Evolutionary conservation across 2,113 vertebrate genomes (phyloP), one percentile per base, ranked within the genome.

Genomic region (Toxotes jaculatrix): DNA sequence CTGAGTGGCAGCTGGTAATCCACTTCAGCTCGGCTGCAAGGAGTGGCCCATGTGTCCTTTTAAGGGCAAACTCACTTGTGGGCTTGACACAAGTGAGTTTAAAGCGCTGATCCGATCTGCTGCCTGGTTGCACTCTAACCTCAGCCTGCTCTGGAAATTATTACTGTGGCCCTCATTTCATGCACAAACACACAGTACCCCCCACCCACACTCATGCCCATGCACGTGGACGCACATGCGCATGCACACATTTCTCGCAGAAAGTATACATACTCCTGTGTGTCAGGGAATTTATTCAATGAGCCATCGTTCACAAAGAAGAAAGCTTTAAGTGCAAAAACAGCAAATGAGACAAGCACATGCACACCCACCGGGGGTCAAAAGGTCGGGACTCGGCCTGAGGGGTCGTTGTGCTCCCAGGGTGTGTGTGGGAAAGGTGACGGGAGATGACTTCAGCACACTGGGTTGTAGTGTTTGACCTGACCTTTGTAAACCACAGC

Each of bases 41-140:
- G 72, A 84, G 87, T 80, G 61, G 88, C 87, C 66, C 13, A 1
- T 80, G 1, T 87, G 71, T 80, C 94, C 93, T 88, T 93, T 91
- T 93, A 93, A 84, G 94, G 93, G 19, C 80, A 94, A 87, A 91
- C 83, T 75, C 74, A 75, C 80, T 89, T 78, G 82, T 79, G 69
- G 62, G 77, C 72, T 79, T 74, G 67, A 90, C 82, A 83, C 47
- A 60, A 88, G 79, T 81, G 76, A 66, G 77, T 89, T 79, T 73
- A 77, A 90, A 74, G 85, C 85, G 42, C 87, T 89, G 87, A 91
- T 89, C 88, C 47, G 56, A 89, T 92, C 83, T 75, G 82, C 87
- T 79, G 83, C 88, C 83, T 87, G 75, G 83, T 79, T 91, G 88
- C 84, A 60, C 84, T 83, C 82, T 91, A 85, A 91, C 88, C 84